A percentile compares a stretch with the other conserved stretches of the same genome.
Conservation (phyloP, 1,140 invertebrate species). For the Drosophila rhopaloa region DNA sequence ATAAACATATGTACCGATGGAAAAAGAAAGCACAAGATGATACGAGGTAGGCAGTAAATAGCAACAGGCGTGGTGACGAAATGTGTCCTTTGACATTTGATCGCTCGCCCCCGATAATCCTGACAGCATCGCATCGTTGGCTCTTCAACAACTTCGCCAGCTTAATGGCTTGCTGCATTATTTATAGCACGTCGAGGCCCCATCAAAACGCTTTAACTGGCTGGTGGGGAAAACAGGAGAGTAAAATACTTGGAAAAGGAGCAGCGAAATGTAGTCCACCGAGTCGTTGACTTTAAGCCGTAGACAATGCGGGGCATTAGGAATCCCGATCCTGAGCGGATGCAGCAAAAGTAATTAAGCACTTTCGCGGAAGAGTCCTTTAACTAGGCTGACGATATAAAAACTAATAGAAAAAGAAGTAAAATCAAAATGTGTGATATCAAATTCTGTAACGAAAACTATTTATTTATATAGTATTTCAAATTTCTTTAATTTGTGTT, state of each 20-base stretch:
- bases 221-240: slow-evolving; percentile 1
- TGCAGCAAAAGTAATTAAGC: slow-evolving; percentile 47
- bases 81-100: slow-evolving; percentile 84
- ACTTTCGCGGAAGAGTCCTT: neutral
- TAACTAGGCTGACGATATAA: neutral
- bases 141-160: slow-evolving; percentile 56
- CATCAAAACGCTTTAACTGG: slow-evolving; percentile 72
- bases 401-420: too few relatives aligned
- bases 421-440: too few relatives aligned
- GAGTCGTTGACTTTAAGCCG: slow-evolving; percentile 72
- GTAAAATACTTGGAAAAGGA: slow-evolving; percentile 7
- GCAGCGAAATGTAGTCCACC: slow-evolving; percentile 42
- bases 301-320: slow-evolving; percentile 73
- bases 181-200: slow-evolving; percentile 69
- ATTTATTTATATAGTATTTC: too few relatives aligned
- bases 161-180: slow-evolving; percentile 77
- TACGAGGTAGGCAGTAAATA: slow-evolving; percentile 72
- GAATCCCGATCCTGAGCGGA: slow-evolving; percentile 15
- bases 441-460: too few relatives aligned
- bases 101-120: slow-evolving; percentile 71
- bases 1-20: slow-evolving; percentile 57
- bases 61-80: slow-evolving; percentile 73
- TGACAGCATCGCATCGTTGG: slow-evolving; percentile 42
- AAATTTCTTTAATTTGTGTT: too few relatives aligned
- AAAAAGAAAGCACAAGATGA: slow-evolving; percentile 53